Base-by-base conservation (phyloP, 2,888 invertebrate genomes). In the Digitonthophagus gazella region DNA sequence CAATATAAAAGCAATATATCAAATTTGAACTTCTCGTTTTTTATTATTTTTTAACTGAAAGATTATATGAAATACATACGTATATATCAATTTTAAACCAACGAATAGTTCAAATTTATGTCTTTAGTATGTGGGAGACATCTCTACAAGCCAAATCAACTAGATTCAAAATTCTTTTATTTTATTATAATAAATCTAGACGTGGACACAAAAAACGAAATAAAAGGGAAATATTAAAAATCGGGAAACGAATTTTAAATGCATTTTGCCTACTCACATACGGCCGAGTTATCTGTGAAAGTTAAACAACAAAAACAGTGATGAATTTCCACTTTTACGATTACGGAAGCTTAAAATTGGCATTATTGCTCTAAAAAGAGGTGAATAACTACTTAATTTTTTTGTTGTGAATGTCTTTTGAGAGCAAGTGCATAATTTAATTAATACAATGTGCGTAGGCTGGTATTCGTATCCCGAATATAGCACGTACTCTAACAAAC, bases 221-320 rank as follows among this genome's bases (percentile, higher is more conserved):
- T 14, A 67, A 16, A 58, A 18, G 15, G 6, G 67, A 65, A 67
- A 65, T 67, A 68, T 64, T 75, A 76, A 70, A 69, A 75, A 77
- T 78, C 75, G 76, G 78, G 77, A 77, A 76, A 78, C 77, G 75
- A 77, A 76, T 76, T 73, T 76, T 75, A 74, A 76, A 76, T 72
- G 77, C 76, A 74, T 76, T 79, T 78, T 76, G 78, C 81, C 80
- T 81, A 81, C 81, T 81, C 81, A 82, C 81, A 80, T 81, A 81
- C 80, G 76, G 81, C 81, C 81, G 81, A 80, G 81, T 81, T 81
- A 78, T 81, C 82, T 82, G 82, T 76, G 78, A 81, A 81, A 79
- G 80, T 80, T 76, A 80, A 77, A 80, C 71, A 71, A 72, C 76
- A 78, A 61, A 61, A 18, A 61, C 18, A 15, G 14, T 61, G 61